Conservation (phyloP, 2,113 vertebrate species). For the Oryzias woworae region DNA sequence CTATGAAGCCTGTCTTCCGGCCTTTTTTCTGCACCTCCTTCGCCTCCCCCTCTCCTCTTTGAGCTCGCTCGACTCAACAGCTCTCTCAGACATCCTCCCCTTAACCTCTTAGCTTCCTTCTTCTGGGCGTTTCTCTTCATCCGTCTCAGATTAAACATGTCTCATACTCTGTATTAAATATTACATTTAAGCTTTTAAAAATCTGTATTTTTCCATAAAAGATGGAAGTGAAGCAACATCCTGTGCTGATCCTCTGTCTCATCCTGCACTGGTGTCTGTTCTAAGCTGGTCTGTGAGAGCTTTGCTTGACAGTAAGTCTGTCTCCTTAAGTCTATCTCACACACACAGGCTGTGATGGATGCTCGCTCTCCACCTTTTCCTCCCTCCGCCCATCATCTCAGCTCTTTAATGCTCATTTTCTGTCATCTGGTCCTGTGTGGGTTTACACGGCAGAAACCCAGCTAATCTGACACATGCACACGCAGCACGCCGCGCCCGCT, state of each 20-base stretch:
- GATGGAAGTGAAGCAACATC: constrained; percentile 49
- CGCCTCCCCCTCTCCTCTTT: constrained; percentile 14
- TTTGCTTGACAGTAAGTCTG: constrained; percentile 59
- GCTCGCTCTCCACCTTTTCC: constrained; percentile 4
- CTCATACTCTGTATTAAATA: background rate
- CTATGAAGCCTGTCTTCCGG: constrained; percentile 63
- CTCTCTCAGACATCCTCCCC: constrained; percentile 37
- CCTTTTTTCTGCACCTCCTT: constrained; percentile 28
- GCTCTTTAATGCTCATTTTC: constrained; percentile 37
- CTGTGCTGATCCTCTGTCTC: constrained; percentile 49
- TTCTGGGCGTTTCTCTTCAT: constrained; percentile 25
- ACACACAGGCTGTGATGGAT: constrained; percentile 53
- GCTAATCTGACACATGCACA: constrained; percentile 35
- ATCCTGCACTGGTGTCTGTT: background rate
- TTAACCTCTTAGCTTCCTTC: constrained; percentile 59
- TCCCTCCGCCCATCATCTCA: constrained; percentile 28
- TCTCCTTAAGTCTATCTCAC: constrained; percentile 56
- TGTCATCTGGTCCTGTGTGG: background rate
- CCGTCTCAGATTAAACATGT: constrained; percentile 14
- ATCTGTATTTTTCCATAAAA: background rate
- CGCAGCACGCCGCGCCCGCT: constrained; percentile 38
- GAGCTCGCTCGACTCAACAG: constrained; percentile 39
- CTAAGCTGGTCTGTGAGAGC: background rate
- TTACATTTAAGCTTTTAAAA: background rate
- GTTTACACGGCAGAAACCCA: constrained; percentile 6